These are phyloP conservation scores for Zaprionus lachaisei DNA, from an alignment of 1,140 invertebrate genomes.

Conservation along the genomic window DNA sequence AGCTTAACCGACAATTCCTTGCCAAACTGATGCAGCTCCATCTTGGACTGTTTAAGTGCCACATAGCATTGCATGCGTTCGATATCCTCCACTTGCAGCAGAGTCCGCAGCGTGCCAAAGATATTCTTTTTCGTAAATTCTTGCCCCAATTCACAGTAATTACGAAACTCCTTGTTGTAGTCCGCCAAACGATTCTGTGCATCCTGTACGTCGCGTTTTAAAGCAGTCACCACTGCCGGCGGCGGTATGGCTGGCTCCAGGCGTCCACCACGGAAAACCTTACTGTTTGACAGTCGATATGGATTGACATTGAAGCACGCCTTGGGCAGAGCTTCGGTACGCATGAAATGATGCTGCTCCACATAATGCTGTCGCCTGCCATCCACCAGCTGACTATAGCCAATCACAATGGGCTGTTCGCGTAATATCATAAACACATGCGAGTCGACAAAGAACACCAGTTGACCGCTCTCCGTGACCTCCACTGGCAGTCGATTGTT, in stretches of 20 bases:
- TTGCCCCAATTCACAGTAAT: conserved; percentile 52
- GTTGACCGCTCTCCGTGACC: conserved; percentile 37
- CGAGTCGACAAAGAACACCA: conserved; percentile 75
- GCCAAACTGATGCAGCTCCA: conserved; percentile 66
- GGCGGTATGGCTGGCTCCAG: conserved; percentile 51
- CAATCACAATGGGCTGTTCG: conserved; percentile 74
- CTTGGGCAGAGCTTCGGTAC: conserved; percentile 63
- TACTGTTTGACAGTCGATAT: conserved; percentile 55
- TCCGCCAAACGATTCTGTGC: conserved; percentile 48
- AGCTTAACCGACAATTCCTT: conserved; percentile 70
- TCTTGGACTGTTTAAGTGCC: conserved; percentile 58
- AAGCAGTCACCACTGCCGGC: conserved; percentile 37
- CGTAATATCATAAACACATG: conserved; percentile 71
- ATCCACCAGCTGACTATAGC: conserved; percentile 43
- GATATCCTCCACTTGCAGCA: conserved; percentile 76
- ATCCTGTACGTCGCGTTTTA: conserved; percentile 48
- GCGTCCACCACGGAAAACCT: conserved; percentile 45
- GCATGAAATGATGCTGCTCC: conserved; percentile 81
- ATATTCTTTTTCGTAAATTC: conserved; percentile 54
- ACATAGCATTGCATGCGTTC: conserved; percentile 65
- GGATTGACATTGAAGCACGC: conserved; percentile 66
- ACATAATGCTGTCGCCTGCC: conserved; percentile 49
- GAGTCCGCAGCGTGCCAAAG: conserved; percentile 43
- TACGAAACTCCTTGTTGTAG: conserved; percentile 57
- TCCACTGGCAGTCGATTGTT: conserved; percentile 60